Base-by-base conservation (phyloP, 2,113 vertebrate genomes). In the Pycnonotus jocosus region DNA sequence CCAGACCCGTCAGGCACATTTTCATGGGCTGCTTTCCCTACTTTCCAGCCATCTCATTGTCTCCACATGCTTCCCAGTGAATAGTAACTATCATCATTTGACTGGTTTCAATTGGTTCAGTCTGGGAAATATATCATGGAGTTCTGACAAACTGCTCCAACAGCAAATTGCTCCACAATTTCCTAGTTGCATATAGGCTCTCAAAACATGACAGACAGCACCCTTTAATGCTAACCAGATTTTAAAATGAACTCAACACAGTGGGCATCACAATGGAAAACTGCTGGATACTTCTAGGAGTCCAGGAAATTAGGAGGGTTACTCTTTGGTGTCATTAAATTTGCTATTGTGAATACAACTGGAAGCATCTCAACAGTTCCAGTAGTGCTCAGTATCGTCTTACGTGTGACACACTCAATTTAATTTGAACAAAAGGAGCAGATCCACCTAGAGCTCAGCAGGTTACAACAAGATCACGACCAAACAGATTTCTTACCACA, bases 151-250 rank as follows among this genome's bases (percentile, higher is more conserved):
- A 92, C 15, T 70, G 80, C 45, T 79, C 83, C 56, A 78, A 64
- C 15, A 88, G 88, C n/a, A 86, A 92, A 95, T 92, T 94, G 57
- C 73, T 92, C 65, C 71, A 69, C 65, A 40, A 48, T 79, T 93
- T 91, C 86, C 45, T 62, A 37, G 73, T 4, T 74, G 60, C 18
- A 81, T 74, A 93, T 93, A 95, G 83, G 77, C 89, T 92, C 91
- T 81, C 88, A 71, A 87, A 85, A 65, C 53, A 42, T 79, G 89
- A 89, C 72, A 91, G 89, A 48, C 77, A 92, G 85, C 60, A 70
- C 27, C 71, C 82, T 88, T 90, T 93, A 97, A 95, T 90, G 76
- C 79, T 86, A 95, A 78, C 81, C 95, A 96, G 90, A 95, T 94
- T 94, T 70, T 51, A 56, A 88, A 90, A 81, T 35, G 22, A 92